A percentile compares a stretch with the other conserved stretches of the same genome.
phyloP scores from a whole-genome alignment of 2,888 invertebrate genomes.

The Drosophila tripunctata region DNA sequence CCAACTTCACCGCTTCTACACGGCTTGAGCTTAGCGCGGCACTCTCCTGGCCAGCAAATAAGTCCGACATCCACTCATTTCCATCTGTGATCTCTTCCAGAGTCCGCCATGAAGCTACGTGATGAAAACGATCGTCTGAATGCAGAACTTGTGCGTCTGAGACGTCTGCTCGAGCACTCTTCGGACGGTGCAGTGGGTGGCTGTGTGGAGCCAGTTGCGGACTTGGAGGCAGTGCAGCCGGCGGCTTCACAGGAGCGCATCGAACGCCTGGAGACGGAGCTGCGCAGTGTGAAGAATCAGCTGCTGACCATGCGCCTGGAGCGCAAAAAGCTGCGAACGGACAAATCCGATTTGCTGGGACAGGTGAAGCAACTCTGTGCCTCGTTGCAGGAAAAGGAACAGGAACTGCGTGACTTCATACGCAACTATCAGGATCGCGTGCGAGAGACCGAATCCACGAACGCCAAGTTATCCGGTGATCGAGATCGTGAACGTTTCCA shows the following conservation, averaged over 20 bases:
- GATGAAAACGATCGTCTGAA: constrained; percentile 91
- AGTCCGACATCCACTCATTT: not conserved
- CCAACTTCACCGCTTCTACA: constrained; percentile 51
- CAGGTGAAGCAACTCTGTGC: constrained; percentile 98
- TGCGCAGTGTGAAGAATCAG: constrained; percentile 83
- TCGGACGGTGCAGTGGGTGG: constrained; percentile 86
- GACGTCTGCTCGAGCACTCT: constrained; percentile 85
- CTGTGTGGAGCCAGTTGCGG: constrained; percentile 82
- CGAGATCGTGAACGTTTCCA: constrained; percentile 95
- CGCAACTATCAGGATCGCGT: constrained; percentile 96
- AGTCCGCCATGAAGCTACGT: constrained; percentile 83
- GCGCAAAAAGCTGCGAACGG: constrained; percentile 94
- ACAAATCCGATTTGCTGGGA: constrained; percentile 95
- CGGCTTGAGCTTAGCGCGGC: constrained; percentile 63
- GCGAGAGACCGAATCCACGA: constrained; percentile 90
- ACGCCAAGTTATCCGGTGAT: constrained; percentile 87
- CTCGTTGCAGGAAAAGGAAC: constrained; percentile 97
- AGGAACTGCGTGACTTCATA: constrained; percentile 96
- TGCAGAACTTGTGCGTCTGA: constrained; percentile 83
- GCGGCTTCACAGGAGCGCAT: constrained; percentile 83
- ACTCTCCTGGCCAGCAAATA: constrained; percentile 12
- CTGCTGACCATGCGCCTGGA: constrained; percentile 92
- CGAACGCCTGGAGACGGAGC: constrained; percentile 85
- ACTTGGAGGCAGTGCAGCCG: constrained; percentile 82
- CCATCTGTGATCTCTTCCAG: constrained; percentile 52